A percentile compares a stretch with the other conserved stretches of the same genome.
phyloP scores from a whole-genome alignment of 2,797 vertebrate species.

The Acanthis flammea region DNA sequence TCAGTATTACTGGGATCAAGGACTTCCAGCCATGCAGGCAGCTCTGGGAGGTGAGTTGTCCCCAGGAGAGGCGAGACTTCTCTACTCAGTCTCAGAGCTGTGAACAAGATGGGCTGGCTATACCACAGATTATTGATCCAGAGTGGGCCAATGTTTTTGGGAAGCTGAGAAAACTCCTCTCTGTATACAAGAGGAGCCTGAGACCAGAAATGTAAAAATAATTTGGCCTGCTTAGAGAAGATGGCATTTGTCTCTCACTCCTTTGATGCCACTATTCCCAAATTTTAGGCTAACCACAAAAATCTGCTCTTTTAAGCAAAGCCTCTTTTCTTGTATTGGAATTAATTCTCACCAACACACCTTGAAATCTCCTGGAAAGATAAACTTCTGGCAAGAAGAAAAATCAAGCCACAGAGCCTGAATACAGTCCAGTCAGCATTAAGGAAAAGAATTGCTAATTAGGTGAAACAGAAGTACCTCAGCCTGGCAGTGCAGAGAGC shows the following conservation, averaged over 20 bases:
- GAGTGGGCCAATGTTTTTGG: neutral
- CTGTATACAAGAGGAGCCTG: neutral
- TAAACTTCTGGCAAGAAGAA: neutral
- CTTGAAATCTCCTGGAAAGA: neutral
- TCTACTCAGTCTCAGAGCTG: neutral
- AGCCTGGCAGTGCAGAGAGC: neutral
- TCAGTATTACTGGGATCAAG: neutral
- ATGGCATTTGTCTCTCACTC: neutral
- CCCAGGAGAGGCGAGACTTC: neutral
- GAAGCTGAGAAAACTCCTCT: neutral
- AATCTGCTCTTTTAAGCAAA: neutral
- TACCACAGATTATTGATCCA: neutral
- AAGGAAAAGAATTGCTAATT: neutral
- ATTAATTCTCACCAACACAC: neutral
- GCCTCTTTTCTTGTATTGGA: neutral
- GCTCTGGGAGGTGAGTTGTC: fast-evolving
- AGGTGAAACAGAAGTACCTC: neutral
- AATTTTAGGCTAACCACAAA: neutral
- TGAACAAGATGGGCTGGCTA: neutral
- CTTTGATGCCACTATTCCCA: neutral
- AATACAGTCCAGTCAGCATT: neutral
- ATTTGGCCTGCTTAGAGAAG: neutral
- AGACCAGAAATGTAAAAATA: neutral
- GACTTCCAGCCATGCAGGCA: neutral
- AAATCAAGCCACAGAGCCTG: neutral